These are phyloP conservation scores for Tamandua tetradactyla DNA, from an alignment of 2,797 vertebrate genomes.

Conservation along the genomic window DNA sequence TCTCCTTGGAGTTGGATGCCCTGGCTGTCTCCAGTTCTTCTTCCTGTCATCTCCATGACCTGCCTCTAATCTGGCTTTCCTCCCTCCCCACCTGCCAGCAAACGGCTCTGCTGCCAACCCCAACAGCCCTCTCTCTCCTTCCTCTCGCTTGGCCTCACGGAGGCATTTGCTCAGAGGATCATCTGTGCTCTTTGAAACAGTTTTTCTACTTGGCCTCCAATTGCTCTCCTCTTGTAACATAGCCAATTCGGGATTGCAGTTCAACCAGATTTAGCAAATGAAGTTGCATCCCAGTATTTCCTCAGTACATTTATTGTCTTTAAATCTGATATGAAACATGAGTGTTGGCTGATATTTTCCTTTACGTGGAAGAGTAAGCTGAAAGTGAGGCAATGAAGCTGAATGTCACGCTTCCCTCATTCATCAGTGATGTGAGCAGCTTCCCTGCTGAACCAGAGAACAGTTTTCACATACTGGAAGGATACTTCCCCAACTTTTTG, in stretches of 20 bases:
- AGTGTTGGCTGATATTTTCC: background rate
- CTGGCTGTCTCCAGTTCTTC: accelerated
- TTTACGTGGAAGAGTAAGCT: background rate
- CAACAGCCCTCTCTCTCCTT: background rate
- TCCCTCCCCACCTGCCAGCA: accelerated
- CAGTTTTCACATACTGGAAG: accelerated
- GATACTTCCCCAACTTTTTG: background rate
- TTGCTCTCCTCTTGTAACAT: background rate
- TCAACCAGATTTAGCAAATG: accelerated
- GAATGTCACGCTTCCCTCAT: accelerated
- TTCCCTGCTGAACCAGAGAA: background rate
- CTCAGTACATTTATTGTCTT: background rate
- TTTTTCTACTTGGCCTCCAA: background rate
- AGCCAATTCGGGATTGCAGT: accelerated
- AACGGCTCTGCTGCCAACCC: background rate
- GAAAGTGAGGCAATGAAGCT: background rate
- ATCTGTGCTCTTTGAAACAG: background rate
- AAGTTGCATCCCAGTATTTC: background rate
- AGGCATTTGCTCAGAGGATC: too few relatives aligned
- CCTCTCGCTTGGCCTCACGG: background rate
- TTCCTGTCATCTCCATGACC: background rate
- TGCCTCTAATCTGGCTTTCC: background rate
- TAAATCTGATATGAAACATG: background rate
- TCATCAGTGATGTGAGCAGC: background rate
- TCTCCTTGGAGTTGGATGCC: accelerated